Conservation (phyloP, 2,888 invertebrate genomes). For the Catonia carolina region DNA sequence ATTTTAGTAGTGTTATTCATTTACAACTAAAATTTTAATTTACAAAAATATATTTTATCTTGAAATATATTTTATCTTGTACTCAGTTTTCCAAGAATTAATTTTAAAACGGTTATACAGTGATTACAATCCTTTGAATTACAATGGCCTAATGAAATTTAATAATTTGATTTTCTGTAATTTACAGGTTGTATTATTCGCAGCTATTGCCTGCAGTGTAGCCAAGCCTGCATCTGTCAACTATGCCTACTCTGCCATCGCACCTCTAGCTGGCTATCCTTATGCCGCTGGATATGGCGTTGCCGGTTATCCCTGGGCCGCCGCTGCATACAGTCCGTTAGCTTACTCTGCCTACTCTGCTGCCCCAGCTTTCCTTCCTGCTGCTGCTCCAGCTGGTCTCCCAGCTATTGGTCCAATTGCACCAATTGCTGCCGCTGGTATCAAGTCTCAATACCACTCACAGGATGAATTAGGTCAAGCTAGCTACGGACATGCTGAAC, state of each 20-base stretch:
- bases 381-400: slow-evolving; percentile 36
- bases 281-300: slow-evolving; percentile 13
- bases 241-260: slow-evolving; percentile 18
- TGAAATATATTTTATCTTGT: too few relatives aligned
- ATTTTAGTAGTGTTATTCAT: too few relatives aligned
- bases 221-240: slow-evolving; percentile 22
- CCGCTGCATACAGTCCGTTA: slow-evolving; percentile 9
- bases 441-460: slow-evolving; percentile 43
- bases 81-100: too few relatives aligned
- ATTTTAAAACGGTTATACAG: too few relatives aligned
- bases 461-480: slow-evolving; percentile 44
- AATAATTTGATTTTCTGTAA: too few relatives aligned
- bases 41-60: too few relatives aligned
- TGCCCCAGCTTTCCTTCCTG: slow-evolving; percentile 33
- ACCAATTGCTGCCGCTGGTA: slow-evolving; percentile 34
- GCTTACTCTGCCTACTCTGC: slow-evolving; percentile 26
- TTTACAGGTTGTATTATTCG: slow-evolving; percentile 50
- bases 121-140: too few relatives aligned
- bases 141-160: too few relatives aligned
- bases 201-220: slow-evolving; percentile 42
- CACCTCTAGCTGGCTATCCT: slow-evolving; percentile 12
- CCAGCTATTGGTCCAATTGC: slow-evolving; percentile 33
- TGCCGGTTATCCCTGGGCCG: slow-evolving; percentile 11
- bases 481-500: slow-evolving; percentile 42
- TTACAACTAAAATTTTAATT: too few relatives aligned